Conservation (phyloP, 2,797 vertebrate genomes). For the Muraenolepis orangiensis region DNA sequence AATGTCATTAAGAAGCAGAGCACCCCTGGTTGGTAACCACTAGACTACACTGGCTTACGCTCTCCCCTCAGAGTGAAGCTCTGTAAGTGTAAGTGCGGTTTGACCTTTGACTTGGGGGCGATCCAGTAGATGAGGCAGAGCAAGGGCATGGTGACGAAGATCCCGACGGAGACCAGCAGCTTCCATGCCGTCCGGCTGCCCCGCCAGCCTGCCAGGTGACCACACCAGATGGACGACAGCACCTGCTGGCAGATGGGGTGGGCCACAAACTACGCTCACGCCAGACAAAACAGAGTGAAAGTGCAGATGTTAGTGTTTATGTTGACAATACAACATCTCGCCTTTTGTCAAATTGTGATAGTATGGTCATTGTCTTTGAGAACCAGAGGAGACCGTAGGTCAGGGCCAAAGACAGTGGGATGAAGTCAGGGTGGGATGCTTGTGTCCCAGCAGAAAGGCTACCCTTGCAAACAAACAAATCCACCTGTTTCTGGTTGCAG, state of each 20-base stretch:
- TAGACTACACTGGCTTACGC: too few species aligned
- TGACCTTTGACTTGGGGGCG: slow-evolving; percentile 85
- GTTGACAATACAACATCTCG: too few species aligned
- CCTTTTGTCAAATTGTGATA: neutral
- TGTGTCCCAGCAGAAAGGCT: too few species aligned
- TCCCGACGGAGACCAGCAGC: slow-evolving; percentile 78
- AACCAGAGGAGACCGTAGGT: neutral
- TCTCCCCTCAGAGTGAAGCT: neutral
- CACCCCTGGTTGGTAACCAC: too few species aligned
- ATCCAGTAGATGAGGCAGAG: slow-evolving; percentile 86
- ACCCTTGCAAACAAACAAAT: neutral
- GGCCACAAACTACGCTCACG: slow-evolving; percentile 78
- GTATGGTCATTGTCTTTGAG: too few species aligned
- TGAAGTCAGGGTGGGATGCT: neutral
- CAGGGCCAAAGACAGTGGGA: neutral
- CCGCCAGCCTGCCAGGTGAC: slow-evolving; percentile 80
- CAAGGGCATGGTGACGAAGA: slow-evolving; percentile 87
- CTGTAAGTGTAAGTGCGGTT: too few species aligned
- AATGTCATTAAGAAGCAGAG: neutral
- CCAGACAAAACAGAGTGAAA: neutral
- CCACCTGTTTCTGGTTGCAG: slow-evolving; percentile 86
- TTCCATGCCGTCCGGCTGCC: slow-evolving; percentile 84
- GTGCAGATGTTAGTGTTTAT: neutral
- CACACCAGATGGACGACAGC: slow-evolving; percentile 88
- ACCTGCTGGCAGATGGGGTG: slow-evolving; percentile 92